These are phyloP conservation scores for Molanna angustata DNA, from an alignment of 2,888 invertebrate species.

Conservation along the genomic window DNA sequence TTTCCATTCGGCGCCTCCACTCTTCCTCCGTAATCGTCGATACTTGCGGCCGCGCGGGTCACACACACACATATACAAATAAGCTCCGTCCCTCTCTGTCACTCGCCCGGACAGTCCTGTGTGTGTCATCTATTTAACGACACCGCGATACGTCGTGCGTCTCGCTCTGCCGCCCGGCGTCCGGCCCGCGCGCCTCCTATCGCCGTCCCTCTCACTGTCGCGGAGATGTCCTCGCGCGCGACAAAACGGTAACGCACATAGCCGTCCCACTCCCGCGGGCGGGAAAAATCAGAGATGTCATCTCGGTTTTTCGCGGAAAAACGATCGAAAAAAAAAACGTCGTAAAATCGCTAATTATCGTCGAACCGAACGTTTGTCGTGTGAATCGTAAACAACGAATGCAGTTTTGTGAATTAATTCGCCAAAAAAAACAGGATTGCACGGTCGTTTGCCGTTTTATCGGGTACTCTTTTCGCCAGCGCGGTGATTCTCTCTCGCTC, in stretches of 20 bases:
- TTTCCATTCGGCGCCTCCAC: conserved; percentile 2
- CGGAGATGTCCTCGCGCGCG: conserved; percentile 18
- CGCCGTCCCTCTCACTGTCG: conserved; percentile 21
- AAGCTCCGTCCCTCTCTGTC: conserved; percentile 20
- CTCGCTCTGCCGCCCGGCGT: conserved; percentile 16
- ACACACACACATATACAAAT: conserved; percentile 1
- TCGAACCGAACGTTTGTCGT: background rate
- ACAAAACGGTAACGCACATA: conserved; percentile 23
- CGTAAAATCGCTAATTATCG: too few relatives aligned
- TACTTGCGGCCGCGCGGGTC: background rate
- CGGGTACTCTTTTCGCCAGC: conserved; percentile 18
- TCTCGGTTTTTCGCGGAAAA: too few relatives aligned
- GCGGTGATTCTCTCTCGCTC: conserved; percentile 6
- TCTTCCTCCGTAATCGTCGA: conserved; percentile 1
- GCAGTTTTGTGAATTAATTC: conserved; percentile 7
- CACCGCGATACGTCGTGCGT: conserved; percentile 24
- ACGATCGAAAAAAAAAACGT: too few relatives aligned
- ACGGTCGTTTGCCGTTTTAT: conserved; percentile 11
- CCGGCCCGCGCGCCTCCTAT: background rate
- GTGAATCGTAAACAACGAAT: background rate
- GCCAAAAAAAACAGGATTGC: conserved; percentile 11
- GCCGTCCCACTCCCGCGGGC: conserved; percentile 20
- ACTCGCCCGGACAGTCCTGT: conserved; percentile 22
- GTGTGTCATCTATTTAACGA: conserved; percentile 27
- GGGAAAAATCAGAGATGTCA: conserved; percentile 19